phyloP scores from a whole-genome alignment of 2,888 invertebrate species.

The Resseliella maxima region DNA sequence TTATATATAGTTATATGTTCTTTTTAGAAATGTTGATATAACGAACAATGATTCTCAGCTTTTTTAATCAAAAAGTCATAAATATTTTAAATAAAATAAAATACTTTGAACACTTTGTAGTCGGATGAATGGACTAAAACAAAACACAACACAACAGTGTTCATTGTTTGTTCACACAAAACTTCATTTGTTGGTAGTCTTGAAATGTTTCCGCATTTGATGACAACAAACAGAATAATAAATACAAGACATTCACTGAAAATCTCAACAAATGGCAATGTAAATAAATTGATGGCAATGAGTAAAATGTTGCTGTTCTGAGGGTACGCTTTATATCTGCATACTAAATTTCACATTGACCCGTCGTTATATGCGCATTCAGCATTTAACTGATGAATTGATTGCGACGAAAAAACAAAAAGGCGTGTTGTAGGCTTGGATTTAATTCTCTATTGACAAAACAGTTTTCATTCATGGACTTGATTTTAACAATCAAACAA shows the following conservation, averaged over 20 bases:
- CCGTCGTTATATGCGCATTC: not conserved
- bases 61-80: too few species aligned
- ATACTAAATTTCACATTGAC: not conserved
- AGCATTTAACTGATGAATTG: not conserved
- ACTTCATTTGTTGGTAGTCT: not conserved
- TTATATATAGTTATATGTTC: too few species aligned
- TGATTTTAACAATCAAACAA: not conserved
- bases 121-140: not conserved
- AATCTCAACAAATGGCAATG: not conserved
- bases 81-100: too few species aligned
- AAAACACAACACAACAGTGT: not conserved
- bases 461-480: conserved; percentile 22
- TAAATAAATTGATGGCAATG: conserved; percentile 1
- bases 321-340: not conserved
- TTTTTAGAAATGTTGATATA: too few species aligned
- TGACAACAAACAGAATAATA: not conserved
- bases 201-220: not conserved
- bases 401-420: conserved; percentile 10
- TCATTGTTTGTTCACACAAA: not conserved
- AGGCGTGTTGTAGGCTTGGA: conserved; percentile 51
- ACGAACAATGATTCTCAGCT: too few species aligned
- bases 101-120: not conserved
- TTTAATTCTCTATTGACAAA: conserved; percentile 39
- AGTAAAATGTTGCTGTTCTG: not conserved
- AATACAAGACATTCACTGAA: not conserved